A percentile compares a stretch with the other conserved stretches of the same genome.
phyloP scores from a whole-genome alignment of 1,140 invertebrate genomes.

The Melipona quadrifasciata region DNA sequence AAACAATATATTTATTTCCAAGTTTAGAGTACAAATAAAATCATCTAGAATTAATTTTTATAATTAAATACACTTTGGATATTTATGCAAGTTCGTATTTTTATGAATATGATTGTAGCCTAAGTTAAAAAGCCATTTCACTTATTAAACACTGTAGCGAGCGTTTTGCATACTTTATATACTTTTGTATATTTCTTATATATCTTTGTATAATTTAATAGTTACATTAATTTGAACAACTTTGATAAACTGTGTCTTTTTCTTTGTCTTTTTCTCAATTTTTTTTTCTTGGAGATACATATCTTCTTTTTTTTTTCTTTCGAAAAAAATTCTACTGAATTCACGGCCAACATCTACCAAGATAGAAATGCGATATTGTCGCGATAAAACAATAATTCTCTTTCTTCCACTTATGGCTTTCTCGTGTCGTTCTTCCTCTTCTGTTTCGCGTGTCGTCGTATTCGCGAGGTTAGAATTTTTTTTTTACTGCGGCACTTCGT shows the following conservation, averaged over 20 bases:
- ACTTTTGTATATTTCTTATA: no score
- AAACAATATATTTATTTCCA: no score
- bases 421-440: background rate
- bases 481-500: background rate
- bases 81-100: no score
- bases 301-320: conserved; percentile 7
- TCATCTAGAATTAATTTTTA: no score
- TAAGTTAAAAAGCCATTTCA: no score
- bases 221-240: no score
- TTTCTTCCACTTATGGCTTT: background rate
- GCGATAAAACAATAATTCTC: conserved; percentile 39
- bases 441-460: conserved; percentile 3
- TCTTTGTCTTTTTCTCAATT: conserved; percentile 2
- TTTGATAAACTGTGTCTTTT: background rate
- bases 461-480: background rate
- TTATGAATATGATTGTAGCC: no score
- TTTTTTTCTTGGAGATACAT: background rate
- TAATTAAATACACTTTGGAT: no score
- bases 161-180: no score
- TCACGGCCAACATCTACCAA: conserved; percentile 20
- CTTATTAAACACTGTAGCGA: no score
- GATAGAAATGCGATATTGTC: conserved; percentile 44
- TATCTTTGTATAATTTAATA: no score
- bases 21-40: no score
- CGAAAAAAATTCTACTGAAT: conserved; percentile 9